These are phyloP conservation scores for Junonia oenone DNA, from an alignment of 2,888 invertebrate species.

Conservation along the genomic window DNA sequence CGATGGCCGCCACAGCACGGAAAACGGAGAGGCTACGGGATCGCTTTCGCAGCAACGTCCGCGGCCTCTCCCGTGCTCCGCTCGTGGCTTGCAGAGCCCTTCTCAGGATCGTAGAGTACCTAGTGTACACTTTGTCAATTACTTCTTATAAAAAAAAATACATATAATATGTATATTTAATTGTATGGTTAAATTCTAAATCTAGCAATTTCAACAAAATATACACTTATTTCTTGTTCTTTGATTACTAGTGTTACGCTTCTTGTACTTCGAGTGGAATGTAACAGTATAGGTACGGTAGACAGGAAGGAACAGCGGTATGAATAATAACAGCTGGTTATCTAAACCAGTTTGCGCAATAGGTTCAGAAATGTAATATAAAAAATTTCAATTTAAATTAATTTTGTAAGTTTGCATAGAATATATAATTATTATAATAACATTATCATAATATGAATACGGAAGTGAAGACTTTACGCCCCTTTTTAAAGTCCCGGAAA, in stretches of 20 bases:
- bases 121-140: too few relatives aligned
- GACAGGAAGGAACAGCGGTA: constrained; percentile 26
- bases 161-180: neutral
- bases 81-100: too few relatives aligned
- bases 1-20: too few relatives aligned
- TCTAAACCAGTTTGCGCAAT: constrained; percentile 24
- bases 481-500: too few relatives aligned
- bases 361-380: neutral
- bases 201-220: neutral
- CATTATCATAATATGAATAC: neutral
- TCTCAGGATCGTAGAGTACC: too few relatives aligned
- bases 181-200: neutral
- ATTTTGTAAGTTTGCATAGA: neutral
- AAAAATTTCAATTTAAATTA: too few relatives aligned
- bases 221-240: neutral
- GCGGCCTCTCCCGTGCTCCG: too few relatives aligned
- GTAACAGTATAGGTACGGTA: too few relatives aligned
- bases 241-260: constrained; percentile 1
- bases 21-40: too few relatives aligned
- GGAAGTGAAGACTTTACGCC: too few relatives aligned
- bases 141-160: too few relatives aligned
- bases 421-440: neutral
- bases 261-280: constrained; percentile 5
- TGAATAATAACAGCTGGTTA: constrained; percentile 24
- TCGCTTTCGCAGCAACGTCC: too few relatives aligned